Conservation (phyloP, 2,113 vertebrate species). For the Eublepharis macularius region DNA sequence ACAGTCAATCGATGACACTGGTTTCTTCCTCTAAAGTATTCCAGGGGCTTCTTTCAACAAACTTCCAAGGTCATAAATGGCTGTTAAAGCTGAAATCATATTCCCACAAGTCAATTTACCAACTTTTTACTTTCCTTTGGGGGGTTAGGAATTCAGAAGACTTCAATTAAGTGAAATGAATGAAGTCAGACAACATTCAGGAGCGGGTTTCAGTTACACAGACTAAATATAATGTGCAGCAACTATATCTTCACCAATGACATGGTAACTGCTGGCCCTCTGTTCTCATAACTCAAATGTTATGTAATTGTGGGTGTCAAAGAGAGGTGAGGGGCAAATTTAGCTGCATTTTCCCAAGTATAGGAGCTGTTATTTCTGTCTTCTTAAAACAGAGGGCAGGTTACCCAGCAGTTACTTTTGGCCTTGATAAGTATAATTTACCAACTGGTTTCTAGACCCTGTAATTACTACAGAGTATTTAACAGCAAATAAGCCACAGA, state of each 20-base stretch:
- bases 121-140: not conserved
- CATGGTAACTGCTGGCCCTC: slow-evolving; percentile 6
- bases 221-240: slow-evolving; percentile 39
- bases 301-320: not conserved
- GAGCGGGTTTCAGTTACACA: slow-evolving; percentile 49
- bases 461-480: slow-evolving; percentile 40
- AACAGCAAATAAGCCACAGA: slow-evolving; percentile 45
- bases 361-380: not conserved
- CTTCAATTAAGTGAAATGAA: slow-evolving; percentile 34
- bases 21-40: not conserved
- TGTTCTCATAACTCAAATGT: not conserved
- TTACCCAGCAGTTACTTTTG: slow-evolving; percentile 35
- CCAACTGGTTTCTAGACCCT: not conserved
- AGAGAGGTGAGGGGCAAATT: not conserved
- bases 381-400: slow-evolving; percentile 32
- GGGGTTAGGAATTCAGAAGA: not conserved
- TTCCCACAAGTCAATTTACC: slow-evolving; percentile 16
- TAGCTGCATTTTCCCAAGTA: not conserved
- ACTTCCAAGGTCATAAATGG: not conserved
- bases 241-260: not conserved
- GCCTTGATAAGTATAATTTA: slow-evolving; percentile 39
- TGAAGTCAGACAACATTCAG: slow-evolving; percentile 18
- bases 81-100: not conserved
- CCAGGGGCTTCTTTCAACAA: not conserved
- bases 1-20: not conserved